Evolutionary conservation across 2,113 vertebrate species (phyloP).

Genomic region (Oryzias woworae): DNA sequence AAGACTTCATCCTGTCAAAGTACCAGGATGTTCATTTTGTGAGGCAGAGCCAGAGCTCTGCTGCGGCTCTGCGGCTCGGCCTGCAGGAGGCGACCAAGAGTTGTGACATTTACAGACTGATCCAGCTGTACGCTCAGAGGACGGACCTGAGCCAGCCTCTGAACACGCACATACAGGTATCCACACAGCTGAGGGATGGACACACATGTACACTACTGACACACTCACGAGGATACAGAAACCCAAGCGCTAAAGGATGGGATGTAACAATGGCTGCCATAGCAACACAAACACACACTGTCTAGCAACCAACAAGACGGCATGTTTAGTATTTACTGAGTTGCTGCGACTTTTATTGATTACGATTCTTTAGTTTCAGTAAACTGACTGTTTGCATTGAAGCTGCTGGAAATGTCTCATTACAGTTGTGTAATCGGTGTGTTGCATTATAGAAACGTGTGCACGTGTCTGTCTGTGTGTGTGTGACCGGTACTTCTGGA

Average conservation of each 20-base stretch:
- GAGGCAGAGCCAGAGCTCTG: constrained; percentile 36
- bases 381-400: too few relatives aligned
- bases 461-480: neutral
- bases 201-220: neutral
- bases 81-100: constrained; percentile 66
- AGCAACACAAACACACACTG: neutral
- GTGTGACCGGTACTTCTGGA: too few relatives aligned
- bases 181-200: neutral
- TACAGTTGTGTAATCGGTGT: too few relatives aligned
- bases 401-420: too few relatives aligned
- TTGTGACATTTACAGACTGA: constrained; percentile 61
- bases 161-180: constrained; percentile 61
- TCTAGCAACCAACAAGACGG: too few relatives aligned
- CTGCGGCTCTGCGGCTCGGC: constrained; percentile 29
- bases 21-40: constrained; percentile 62
- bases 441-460: neutral
- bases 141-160: constrained; percentile 53
- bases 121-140: constrained; percentile 62
- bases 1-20: constrained; percentile 65
- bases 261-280: neutral
- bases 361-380: too few relatives aligned
- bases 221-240: too few relatives aligned
- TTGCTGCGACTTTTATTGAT: too few relatives aligned
- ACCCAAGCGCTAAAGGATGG: neutral
- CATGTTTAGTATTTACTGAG: too few relatives aligned